Percentiles rank a stretch among this genome's conserved stretches.
These are phyloP conservation scores for Variabilichromis moorii DNA, from an alignment of 2,113 vertebrate genomes.

Conservation along the genomic window DNA sequence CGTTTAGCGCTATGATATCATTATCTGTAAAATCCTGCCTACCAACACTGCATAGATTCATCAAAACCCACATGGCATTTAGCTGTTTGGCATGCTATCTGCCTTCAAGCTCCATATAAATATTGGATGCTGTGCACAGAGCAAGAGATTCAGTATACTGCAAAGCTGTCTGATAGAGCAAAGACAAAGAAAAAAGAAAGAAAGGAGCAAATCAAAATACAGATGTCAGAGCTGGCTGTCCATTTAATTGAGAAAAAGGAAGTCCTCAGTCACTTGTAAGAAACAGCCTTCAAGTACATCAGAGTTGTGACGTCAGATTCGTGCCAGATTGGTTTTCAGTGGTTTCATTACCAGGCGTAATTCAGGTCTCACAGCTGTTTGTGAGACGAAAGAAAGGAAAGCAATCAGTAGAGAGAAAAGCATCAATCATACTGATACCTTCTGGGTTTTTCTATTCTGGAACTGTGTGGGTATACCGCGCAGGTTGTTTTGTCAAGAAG, in stretches of 20 bases:
- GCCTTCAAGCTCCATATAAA: slow-evolving; percentile 15
- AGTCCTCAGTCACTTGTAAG: neutral
- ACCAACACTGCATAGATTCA: slow-evolving; percentile 5
- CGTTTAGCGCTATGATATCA: neutral
- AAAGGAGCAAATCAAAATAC: neutral
- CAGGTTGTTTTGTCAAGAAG: neutral
- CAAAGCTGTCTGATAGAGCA: neutral
- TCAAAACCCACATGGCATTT: neutral
- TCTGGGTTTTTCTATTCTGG: neutral
- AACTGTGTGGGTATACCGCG: neutral
- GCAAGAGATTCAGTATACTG: neutral
- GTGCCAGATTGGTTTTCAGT: slow-evolving; percentile 16
- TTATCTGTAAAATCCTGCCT: neutral
- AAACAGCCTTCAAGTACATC: neutral
- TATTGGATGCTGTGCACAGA: slow-evolving; percentile 19
- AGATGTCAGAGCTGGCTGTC: neutral
- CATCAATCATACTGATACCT: slow-evolving; percentile 27
- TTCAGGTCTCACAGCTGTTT: neutral
- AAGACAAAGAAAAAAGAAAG: neutral
- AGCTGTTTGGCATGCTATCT: neutral
- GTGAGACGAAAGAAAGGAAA: neutral
- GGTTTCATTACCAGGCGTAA: neutral
- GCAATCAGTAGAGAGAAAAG: slow-evolving; percentile 9
- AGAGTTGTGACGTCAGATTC: slow-evolving; percentile 11
- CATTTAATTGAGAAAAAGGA: slow-evolving; percentile 15